Evolutionary conservation across 2,797 vertebrate species (phyloP).

Genomic region (Platalea minor): DNA sequence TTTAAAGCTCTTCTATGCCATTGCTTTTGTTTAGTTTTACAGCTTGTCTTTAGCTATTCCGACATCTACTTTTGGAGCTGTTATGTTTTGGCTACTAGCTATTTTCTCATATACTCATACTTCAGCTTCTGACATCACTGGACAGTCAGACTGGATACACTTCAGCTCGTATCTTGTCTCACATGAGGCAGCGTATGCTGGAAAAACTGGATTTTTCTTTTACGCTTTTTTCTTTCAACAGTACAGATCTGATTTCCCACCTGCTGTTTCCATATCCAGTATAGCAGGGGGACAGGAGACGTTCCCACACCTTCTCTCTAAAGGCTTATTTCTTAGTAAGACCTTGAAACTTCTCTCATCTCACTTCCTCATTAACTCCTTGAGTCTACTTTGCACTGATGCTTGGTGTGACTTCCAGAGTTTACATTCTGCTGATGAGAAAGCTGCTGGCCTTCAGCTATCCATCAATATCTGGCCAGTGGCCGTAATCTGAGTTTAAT

Average conservation of each 20-base stretch:
- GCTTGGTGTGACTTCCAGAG: background rate
- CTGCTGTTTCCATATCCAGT: background rate
- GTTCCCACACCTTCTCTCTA: background rate
- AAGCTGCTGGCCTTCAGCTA: background rate
- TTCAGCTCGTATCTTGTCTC: slow-evolving; percentile 17
- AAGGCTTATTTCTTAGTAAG: background rate
- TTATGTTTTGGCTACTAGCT: slow-evolving; percentile 10
- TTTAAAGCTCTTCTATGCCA: slow-evolving; percentile 7
- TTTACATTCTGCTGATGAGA: background rate
- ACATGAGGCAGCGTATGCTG: background rate
- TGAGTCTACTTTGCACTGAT: background rate
- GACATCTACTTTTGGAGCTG: background rate
- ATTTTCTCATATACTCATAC: background rate
- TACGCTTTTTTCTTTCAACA: background rate
- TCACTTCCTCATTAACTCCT: background rate
- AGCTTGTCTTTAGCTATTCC: background rate
- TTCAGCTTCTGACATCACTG: background rate
- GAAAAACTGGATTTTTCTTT: background rate
- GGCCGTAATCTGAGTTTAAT: background rate
- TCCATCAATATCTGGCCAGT: accelerated
- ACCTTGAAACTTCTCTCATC: background rate
- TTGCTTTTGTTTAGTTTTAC: background rate
- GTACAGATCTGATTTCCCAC: background rate
- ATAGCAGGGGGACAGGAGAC: background rate
- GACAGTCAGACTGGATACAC: background rate